phyloP scores from a whole-genome alignment of 64 coral and sea anemone genomes.

The Anthopleura sola region DNA sequence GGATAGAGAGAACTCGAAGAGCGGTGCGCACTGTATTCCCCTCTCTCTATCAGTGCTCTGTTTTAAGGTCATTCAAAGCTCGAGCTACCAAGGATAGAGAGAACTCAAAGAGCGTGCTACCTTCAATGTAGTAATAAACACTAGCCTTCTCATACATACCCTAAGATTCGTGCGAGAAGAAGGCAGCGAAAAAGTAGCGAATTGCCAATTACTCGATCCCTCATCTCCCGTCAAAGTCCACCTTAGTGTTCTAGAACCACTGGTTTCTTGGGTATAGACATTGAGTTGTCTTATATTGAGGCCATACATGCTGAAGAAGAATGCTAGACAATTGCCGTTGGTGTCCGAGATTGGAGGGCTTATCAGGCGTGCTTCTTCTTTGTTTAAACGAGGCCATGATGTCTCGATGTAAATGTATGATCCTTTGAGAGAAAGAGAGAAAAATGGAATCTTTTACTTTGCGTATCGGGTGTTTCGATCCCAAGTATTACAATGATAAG shows the following conservation, averaged over 20 bases:
- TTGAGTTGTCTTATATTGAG: constrained; percentile 59
- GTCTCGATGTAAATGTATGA: constrained; percentile 78
- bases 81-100: no score
- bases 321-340: constrained; percentile 63
- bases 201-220: not conserved
- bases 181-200: not conserved
- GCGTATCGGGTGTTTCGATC: no score
- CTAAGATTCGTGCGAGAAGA: not conserved
- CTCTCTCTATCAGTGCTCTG: no score
- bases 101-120: no score
- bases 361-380: constrained; percentile 66
- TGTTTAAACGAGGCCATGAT: constrained; percentile 76
- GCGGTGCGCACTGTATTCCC: not conserved
- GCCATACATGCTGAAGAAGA: constrained; percentile 74
- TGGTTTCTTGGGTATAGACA: constrained; percentile 50
- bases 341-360: constrained; percentile 35
- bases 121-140: no score
- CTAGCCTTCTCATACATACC: constrained; percentile 25
- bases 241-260: constrained; percentile 30
- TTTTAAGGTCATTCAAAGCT: no score
- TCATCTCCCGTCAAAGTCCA: constrained; percentile 50
- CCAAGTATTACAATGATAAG: no score
- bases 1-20: no score
- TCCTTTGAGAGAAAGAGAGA: not conserved
- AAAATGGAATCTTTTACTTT: not conserved